Evolutionary conservation across 1,140 invertebrate species (phyloP).

Genomic region (Danaus melanippus): DNA sequence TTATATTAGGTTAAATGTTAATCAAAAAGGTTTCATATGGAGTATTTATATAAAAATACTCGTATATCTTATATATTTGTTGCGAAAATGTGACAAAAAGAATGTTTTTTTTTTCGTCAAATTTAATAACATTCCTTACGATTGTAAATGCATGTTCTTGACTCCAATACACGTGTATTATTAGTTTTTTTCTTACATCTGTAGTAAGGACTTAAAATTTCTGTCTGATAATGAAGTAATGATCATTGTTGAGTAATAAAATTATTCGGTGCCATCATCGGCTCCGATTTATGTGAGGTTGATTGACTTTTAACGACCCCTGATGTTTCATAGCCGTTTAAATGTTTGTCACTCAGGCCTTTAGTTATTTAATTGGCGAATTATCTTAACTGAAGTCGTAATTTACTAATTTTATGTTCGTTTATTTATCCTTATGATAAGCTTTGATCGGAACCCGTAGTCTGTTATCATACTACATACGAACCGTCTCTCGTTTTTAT

Average conservation of each 20-base stretch:
- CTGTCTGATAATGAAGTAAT: neutral
- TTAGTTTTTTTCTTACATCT: no score
- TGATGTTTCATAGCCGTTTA: neutral
- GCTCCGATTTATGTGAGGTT: slow-evolving; percentile 12
- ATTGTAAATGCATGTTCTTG: no score
- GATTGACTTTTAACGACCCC: slow-evolving; percentile 14
- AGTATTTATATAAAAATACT: slow-evolving; percentile 18
- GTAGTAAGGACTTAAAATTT: neutral
- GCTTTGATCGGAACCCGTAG: no score
- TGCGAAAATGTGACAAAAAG: neutral
- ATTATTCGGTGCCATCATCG: slow-evolving; percentile 5
- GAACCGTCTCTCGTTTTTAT: neutral
- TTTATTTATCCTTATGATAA: no score
- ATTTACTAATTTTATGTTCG: no score
- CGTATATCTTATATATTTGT: slow-evolving; percentile 3
- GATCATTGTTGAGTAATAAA: neutral
- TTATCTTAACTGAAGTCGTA: no score
- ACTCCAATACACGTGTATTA: neutral
- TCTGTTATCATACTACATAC: neutral
- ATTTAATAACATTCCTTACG: no score
- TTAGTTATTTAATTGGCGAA: no score
- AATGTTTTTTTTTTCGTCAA: neutral
- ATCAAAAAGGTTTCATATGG: neutral
- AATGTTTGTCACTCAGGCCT: no score
- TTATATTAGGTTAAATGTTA: slow-evolving; percentile 11